Base-by-base conservation (phyloP, 2,888 invertebrate species). In the Encarsia formosa region DNA sequence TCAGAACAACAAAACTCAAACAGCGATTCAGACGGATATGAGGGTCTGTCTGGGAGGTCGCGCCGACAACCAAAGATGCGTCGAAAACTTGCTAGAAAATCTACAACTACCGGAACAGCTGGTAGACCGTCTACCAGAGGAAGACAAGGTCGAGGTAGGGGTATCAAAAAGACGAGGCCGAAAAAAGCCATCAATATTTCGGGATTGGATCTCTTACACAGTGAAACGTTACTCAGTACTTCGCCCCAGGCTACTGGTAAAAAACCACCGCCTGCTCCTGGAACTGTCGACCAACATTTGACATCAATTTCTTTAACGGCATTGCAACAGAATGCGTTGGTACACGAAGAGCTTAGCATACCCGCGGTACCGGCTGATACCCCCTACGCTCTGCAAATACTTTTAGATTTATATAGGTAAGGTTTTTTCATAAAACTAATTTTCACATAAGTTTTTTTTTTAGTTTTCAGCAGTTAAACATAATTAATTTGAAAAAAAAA, bases 211-310 rank as follows among this genome's bases (percentile, higher is more conserved):
- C 79, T 92, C 63, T 77, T 94, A 61, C 93, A 94, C 75, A 89
- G 87, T 64, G 88, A 92, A 75, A 94, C 94, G 31, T 78, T 94
- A 60, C 81, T 91, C 6, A 92, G 92, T 68, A 92, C 92, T 16
- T 85, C 88, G 19, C 84, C 85, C 45, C 88, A 88, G 73, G 79
- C 81, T 41, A 77, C 79, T 64, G 83, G 85, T 8, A 85, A 85
- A 67, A 86, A 85, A 71, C 79, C 87, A 58, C 90, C 90, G 32
- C 90, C 92, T 24, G 92, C 92, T 40, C 92, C 91, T 9, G 94
- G 94, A 47, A 91, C 91, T 71, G 89, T 94, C 52, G 93, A 91
- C 74, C 92, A 93, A 71, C 91, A 92, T 62, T 77, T 94, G 53
- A 90, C 91, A 4, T 85, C 88, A 38, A 77, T 92, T 46, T 79